These are phyloP conservation scores for Pristionchus japonicus DNA, from an alignment of 2,888 invertebrate species.

Conservation along the genomic window DNA sequence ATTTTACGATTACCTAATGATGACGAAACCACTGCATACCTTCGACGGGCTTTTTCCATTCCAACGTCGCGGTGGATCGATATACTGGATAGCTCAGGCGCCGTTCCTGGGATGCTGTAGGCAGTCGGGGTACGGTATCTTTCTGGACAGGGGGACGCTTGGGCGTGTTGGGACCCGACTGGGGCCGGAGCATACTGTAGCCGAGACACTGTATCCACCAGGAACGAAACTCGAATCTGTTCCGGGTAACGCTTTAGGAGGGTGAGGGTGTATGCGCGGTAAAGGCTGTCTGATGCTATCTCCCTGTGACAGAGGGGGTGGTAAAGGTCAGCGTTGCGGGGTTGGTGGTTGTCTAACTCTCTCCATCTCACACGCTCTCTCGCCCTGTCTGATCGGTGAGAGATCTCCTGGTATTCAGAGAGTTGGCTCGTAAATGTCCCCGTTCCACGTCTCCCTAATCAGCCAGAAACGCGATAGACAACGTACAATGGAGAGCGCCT, in stretches of 20 bases:
- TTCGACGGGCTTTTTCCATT: neutral
- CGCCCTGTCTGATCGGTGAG: no score
- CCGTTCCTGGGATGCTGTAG: neutral
- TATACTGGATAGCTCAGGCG: neutral
- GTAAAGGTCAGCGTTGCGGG: neutral
- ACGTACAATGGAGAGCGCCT: no score
- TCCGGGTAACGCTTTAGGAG: neutral
- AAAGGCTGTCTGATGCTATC: neutral
- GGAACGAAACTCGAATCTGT: neutral
- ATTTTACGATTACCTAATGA: neutral
- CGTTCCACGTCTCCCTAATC: no score
- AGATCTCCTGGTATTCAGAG: no score
- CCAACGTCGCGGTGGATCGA: neutral
- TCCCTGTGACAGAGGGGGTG: neutral
- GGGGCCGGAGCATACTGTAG: constrained; percentile 14
- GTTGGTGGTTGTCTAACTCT: neutral
- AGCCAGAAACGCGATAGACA: no score
- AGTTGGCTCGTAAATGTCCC: no score
- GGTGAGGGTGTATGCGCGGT: neutral
- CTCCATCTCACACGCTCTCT: no score
- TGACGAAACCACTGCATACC: neutral
- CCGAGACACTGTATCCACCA: no score
- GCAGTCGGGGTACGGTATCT: neutral
- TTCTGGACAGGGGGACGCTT: neutral
- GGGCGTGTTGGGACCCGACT: neutral